Percentiles rank a stretch among this genome's conserved stretches.
Conservation (phyloP, 2,113 vertebrate species). For the Numenius arquata region DNA sequence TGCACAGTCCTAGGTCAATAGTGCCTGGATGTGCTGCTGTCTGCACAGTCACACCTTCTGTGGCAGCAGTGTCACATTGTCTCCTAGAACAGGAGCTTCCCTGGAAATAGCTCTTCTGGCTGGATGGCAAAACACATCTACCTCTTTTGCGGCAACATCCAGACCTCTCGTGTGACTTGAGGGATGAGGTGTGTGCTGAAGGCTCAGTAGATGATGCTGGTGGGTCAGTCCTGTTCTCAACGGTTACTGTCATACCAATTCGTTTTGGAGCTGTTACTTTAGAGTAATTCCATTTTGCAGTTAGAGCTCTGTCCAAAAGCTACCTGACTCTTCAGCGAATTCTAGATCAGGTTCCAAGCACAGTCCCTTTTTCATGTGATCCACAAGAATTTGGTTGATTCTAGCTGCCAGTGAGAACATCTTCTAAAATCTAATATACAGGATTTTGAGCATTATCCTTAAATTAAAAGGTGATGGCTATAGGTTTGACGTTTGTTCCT, state of each 20-base stretch:
- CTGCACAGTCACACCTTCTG: not conserved
- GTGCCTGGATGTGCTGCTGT: not conserved
- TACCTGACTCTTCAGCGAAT: not conserved
- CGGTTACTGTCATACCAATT: not conserved
- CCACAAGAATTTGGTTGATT: not conserved
- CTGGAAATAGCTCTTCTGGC: not conserved
- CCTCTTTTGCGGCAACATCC: not conserved
- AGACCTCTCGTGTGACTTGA: not conserved
- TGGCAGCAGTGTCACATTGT: not conserved
- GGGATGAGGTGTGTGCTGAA: not conserved
- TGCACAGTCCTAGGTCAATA: not conserved
- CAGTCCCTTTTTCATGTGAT: not conserved
- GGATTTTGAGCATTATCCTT: not conserved
- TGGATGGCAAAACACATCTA: not conserved
- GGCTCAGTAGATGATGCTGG: not conserved
- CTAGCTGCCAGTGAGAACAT: not conserved
- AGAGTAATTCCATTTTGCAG: not conserved
- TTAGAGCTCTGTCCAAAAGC: not conserved
- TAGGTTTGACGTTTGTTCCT: constrained; percentile 40
- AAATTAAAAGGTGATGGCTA: constrained; percentile 34
- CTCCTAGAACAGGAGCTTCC: not conserved
- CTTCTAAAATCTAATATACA: not conserved
- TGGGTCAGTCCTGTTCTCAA: not conserved
- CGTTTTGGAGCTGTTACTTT: not conserved
- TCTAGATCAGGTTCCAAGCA: not conserved